Base-by-base conservation (phyloP, 2,797 vertebrate genomes). In the Ispidina picta region DNA sequence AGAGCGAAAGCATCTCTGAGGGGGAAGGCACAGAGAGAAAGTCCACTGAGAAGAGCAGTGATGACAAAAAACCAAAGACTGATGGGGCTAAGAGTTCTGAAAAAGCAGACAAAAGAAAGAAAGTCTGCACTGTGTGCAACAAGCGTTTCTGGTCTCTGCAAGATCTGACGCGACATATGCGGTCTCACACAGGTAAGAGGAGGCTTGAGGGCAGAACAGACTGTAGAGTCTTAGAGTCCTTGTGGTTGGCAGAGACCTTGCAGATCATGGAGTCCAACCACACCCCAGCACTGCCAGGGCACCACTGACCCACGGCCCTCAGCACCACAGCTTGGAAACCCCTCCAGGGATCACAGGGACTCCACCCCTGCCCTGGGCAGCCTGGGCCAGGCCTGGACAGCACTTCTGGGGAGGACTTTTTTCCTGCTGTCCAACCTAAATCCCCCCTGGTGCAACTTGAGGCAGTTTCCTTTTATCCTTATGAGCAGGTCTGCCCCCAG, bases 111-210 rank as follows among this genome's bases (percentile, higher is more conserved):
- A 99, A 99, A 97, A 98, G 99, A 96, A 99, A 99, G 97, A 99
- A 99, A 96, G 98, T 99, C 91, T 99, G 99, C 95, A 98, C 97
- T 11, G 98, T 99, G 72, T 99, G 99, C 89, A 98, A 97, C 77
- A 99, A 99, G 90, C 97, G 99, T 48, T 99, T 99, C 98, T 99
- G 99, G 99, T 99, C 99, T 29, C 98, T 99, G 92, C 99, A 99
- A 96, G 99, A 99, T 96, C 98, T 99, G 96, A 99, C 99, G 2
- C 96, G 99, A 75, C 99, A 99, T 97, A 99, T 99, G 98, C 97
- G 99, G 95, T 99, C 99, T 33, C 99, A 99, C 97, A 99, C 99
- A 97, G 99, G 99, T 99, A 96, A 97, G 92, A 88, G 81, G 79
- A 96, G 86, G 59, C 70, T 51, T 28, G 65, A 92, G 60, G 29